A percentile compares a stretch with the other conserved stretches of the same genome.
phyloP scores from a whole-genome alignment of 1,140 invertebrate genomes.

The Xylocopa sonorina region DNA sequence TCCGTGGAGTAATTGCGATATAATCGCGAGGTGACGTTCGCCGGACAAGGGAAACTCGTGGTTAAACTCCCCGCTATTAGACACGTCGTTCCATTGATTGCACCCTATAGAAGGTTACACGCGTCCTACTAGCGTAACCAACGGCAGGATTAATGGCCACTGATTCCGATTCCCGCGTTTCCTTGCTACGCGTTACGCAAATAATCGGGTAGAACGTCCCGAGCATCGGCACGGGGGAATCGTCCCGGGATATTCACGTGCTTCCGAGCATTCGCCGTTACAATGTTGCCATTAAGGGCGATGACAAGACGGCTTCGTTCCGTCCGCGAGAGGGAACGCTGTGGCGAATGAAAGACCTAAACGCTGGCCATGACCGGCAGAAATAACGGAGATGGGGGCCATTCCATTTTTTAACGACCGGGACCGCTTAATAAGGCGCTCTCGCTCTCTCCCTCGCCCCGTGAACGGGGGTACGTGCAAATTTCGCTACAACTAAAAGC shows the following conservation, averaged over 20 bases:
- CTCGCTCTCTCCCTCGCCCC: background rate
- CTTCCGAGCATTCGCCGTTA: slow-evolving; percentile 1
- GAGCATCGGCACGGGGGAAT: no score
- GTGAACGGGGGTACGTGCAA: background rate
- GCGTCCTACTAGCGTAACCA: background rate
- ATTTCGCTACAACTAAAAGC: slow-evolving; percentile 32
- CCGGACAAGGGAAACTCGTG: slow-evolving; percentile 6
- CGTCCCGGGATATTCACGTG: no score
- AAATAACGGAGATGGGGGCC: background rate
- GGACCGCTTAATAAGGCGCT: slow-evolving; percentile 23
- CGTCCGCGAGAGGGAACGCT: no score
- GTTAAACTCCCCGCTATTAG: slow-evolving; percentile 22
- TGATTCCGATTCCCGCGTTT: background rate
- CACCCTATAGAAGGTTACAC: background rate
- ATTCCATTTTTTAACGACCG: slow-evolving; percentile 33
- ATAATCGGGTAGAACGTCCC: no score
- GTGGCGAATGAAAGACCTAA: slow-evolving; percentile 12
- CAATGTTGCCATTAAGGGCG: slow-evolving; percentile 34
- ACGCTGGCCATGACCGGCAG: slow-evolving; percentile 20
- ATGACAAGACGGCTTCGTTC: slow-evolving; percentile 36
- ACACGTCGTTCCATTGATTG: slow-evolving; percentile 1
- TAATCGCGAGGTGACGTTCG: slow-evolving; percentile 20
- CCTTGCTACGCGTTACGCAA: slow-evolving; percentile 11
- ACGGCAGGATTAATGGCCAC: slow-evolving; percentile 13
- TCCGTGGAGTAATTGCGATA: slow-evolving; percentile 5